Conservation (phyloP, 2,888 invertebrate genomes). For the Erebia palarica region DNA sequence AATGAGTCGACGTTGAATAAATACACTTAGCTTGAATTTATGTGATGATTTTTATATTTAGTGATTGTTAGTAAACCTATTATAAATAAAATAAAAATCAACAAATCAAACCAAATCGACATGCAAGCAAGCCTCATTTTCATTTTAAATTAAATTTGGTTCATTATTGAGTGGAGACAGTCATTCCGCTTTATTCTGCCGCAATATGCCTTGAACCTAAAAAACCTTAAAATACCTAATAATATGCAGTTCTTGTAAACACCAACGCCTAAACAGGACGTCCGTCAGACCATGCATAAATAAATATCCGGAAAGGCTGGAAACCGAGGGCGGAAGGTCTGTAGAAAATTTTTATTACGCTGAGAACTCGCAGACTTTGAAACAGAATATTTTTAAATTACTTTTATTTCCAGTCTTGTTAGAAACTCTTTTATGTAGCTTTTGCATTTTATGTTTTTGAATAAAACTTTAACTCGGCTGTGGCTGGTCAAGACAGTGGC, state of each 20-base stretch:
- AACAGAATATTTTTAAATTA: constrained; percentile 26
- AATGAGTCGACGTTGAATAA: too few species aligned
- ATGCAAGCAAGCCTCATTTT: too few species aligned
- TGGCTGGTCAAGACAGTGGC: neutral
- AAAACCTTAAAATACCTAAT: too few species aligned
- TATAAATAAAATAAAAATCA: too few species aligned
- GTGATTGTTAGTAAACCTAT: too few species aligned
- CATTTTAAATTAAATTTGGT: too few species aligned
- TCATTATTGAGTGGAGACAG: too few species aligned
- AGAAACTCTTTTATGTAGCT: constrained; percentile 24
- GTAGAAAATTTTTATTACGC: constrained; percentile 26
- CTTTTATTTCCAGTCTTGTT: constrained; percentile 20
- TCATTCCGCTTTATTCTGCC: too few species aligned
- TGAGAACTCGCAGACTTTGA: constrained; percentile 18
- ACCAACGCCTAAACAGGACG: constrained; percentile 18
- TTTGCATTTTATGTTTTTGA: constrained; percentile 22
- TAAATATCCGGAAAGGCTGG: constrained; percentile 4
- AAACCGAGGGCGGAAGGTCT: constrained; percentile 22
- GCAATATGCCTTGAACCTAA: neutral
- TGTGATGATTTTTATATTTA: too few species aligned
- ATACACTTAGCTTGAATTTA: too few species aligned
- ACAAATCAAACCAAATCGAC: too few species aligned
- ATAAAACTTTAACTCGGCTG: constrained; percentile 15
- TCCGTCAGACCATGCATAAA: constrained; percentile 14
- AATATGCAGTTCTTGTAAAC: neutral